Conservation (phyloP, 2,113 vertebrate genomes). For the Notechis scutatus region DNA sequence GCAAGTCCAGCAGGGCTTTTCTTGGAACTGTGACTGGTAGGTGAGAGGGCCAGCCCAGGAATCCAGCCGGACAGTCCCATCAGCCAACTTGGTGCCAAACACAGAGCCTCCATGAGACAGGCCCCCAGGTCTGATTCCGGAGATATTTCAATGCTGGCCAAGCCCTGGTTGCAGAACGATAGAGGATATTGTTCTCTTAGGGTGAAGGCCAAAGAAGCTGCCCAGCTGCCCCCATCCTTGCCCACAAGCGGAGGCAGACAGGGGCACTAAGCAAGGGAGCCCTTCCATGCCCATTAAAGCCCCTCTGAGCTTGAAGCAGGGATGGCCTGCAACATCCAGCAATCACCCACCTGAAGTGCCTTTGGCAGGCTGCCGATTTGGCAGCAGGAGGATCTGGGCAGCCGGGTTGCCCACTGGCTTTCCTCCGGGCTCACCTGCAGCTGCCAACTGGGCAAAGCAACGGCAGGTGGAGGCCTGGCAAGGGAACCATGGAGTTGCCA, state of each 20-base stretch:
- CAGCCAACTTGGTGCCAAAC: background rate
- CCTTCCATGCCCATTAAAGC: background rate
- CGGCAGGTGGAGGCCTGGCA: background rate
- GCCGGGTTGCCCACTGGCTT: conserved; percentile 27
- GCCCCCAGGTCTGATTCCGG: background rate
- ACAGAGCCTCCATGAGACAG: background rate
- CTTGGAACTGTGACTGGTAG: background rate
- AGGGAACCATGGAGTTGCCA: background rate
- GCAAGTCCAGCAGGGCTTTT: background rate
- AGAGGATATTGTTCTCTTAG: accelerated
- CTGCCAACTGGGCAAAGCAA: conserved; percentile 49
- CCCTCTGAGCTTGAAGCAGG: background rate
- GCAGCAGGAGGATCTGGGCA: conserved; percentile 4
- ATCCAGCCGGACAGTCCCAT: background rate
- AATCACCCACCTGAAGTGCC: background rate
- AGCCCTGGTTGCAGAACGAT: background rate
- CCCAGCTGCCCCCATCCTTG: background rate
- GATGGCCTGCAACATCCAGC: conserved; percentile 12
- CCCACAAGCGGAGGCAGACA: accelerated
- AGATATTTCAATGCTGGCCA: no score
- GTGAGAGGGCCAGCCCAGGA: no score
- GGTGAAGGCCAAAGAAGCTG: background rate
- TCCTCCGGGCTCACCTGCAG: conserved; percentile 35
- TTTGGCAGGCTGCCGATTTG: conserved; percentile 16
- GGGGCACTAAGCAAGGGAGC: background rate